phyloP scores from a whole-genome alignment of 2,797 vertebrate genomes.

The Rhinichthys osculus region DNA sequence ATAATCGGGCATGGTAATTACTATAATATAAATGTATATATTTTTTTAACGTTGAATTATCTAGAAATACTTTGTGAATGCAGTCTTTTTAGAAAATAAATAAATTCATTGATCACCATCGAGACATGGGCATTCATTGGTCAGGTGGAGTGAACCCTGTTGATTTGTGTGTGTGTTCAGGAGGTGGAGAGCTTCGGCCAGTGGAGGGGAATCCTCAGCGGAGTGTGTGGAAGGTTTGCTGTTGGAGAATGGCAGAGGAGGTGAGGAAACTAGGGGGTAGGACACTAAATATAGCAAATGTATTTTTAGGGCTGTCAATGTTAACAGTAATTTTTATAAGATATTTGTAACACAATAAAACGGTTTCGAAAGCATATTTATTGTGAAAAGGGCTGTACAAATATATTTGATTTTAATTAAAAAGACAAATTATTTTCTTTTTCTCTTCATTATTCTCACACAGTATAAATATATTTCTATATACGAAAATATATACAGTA shows the following conservation, averaged over 20 bases:
- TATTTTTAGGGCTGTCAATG: not conserved
- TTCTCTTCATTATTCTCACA: not conserved
- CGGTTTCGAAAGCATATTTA: no score
- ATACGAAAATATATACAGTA: not conserved
- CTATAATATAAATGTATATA: no score
- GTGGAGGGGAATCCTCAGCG: constrained; percentile 97
- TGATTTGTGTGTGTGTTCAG: constrained; percentile 55
- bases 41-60: not conserved
- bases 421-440: no score
- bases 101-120: not conserved
- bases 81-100: no score
- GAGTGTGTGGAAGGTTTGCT: constrained; percentile 95
- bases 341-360: no score
- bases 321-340: no score
- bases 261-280: constrained; percentile 70
- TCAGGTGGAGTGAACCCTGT: not conserved
- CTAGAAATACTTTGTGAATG: not conserved
- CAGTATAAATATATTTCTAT: not conserved
- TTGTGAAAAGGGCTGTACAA: no score
- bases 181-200: constrained; percentile 81
- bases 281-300: not conserved
- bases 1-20: no score
- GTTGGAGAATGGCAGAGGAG: constrained; percentile 97
- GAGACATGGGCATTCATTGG: not conserved
- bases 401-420: no score